phyloP scores from a whole-genome alignment of 2,797 vertebrate genomes.

The Enteromius thamalakanensis region DNA sequence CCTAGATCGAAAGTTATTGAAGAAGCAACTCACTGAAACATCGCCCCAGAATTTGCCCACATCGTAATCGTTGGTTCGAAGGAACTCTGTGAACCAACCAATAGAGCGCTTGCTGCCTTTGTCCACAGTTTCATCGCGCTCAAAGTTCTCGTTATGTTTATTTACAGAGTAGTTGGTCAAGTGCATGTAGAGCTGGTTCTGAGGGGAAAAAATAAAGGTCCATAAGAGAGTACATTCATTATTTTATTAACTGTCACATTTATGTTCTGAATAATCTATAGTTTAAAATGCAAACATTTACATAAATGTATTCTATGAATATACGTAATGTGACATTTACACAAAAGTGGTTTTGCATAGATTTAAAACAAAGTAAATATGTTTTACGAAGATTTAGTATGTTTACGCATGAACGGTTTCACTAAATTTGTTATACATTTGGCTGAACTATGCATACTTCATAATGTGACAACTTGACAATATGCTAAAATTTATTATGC shows the following conservation, averaged over 20 bases:
- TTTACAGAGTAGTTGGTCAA: slow-evolving; percentile 99
- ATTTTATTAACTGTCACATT: not conserved
- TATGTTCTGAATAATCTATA: not conserved
- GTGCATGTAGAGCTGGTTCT: slow-evolving; percentile 98
- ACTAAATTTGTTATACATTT: not conserved
- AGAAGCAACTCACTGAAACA: slow-evolving; percentile 88
- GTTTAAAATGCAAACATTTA: not conserved
- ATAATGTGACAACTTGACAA: slow-evolving; percentile 5
- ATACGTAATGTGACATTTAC: not conserved
- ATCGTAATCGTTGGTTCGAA: slow-evolving; percentile 91
- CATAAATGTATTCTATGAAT: not conserved
- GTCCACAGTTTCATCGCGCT: slow-evolving; percentile 92
- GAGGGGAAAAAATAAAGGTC: slow-evolving; percentile 53
- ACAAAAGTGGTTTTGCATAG: not conserved
- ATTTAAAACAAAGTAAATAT: not conserved
- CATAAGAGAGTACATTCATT: not conserved
- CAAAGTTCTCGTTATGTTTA: slow-evolving; percentile 97
- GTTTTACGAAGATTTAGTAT: not conserved
- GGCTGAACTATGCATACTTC: not conserved
- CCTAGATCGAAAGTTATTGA: not conserved
- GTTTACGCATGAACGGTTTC: not conserved
- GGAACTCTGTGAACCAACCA: slow-evolving; percentile 96
- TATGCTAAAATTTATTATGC: not conserved
- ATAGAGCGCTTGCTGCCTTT: slow-evolving; percentile 98
- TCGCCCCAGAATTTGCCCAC: slow-evolving; percentile 97